Base-by-base conservation (phyloP, 1,140 invertebrate species). In the Drosophila parabipectinata region DNA sequence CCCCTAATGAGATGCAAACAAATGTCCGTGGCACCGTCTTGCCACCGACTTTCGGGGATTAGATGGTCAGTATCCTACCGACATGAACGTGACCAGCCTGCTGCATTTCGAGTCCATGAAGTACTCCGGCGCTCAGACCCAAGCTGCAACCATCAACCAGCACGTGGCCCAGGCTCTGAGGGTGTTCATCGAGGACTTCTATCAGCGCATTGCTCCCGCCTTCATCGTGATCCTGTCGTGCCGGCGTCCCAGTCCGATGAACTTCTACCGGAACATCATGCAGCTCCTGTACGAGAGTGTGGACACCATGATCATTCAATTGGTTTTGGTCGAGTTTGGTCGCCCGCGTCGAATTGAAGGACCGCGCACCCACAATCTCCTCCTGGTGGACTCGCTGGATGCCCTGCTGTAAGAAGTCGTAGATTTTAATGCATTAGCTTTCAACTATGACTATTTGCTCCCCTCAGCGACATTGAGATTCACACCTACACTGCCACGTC, bases 221-320 rank as follows among this genome's bases (percentile, higher is more conserved):
- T 82, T 80, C 28, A 69, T 74, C n/a, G 52, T 82, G 21, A 74
- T 81, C 51, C 51, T 82, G 24, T 82, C 79, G 28, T 82, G 79
- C 26, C 79, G 78, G 9, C 78, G 73, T 5, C 68, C 63, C 39
- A 74, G 73, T 37, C 79, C 78, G 1, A 63, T 81, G 62, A 82
- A 81, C 45, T 82, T 81, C 39, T 81, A 82, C 30, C 74, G 79
- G 45, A 74, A 34, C 48, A 81, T 82, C 9, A 80, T 80, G 77
- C 77, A 80, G 59, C 30, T 81, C 58, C 78, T 80, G 10, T 80
- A 79, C 77, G 77, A 80, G 52, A 81, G 69, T 57, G 73, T 82
- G 18, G 78, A 81, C 45, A 81, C 54, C 1, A 82, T 81, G 79
- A 81, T 81, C 32, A 47, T 81, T 0, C 79, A 81, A 56, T 21